These are phyloP conservation scores for Mycalesis mineus DNA, from an alignment of 2,888 invertebrate genomes.

Conservation along the genomic window DNA sequence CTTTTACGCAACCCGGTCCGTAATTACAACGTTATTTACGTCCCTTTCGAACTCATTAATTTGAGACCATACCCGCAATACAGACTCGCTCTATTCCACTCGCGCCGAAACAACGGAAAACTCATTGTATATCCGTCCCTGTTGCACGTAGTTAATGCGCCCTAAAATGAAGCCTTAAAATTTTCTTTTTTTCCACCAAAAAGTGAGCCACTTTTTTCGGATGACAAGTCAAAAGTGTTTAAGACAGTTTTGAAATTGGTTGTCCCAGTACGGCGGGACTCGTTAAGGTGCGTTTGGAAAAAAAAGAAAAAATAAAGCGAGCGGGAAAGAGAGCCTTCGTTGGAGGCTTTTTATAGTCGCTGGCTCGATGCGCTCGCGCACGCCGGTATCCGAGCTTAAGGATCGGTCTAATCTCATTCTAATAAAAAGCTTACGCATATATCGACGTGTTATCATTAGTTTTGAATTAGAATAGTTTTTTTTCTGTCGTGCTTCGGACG, in stretches of 20 bases:
- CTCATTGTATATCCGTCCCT: slow-evolving; percentile 51
- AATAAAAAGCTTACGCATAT: slow-evolving; percentile 75
- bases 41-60: slow-evolving; percentile 74
- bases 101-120: slow-evolving; percentile 52
- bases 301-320: slow-evolving; percentile 65
- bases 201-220: slow-evolving; percentile 46
- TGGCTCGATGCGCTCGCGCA: slow-evolving; percentile 72
- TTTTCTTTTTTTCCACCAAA: slow-evolving; percentile 46
- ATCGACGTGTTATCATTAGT: slow-evolving; percentile 65
- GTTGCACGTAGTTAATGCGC: slow-evolving; percentile 41
- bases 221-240: slow-evolving; percentile 56
- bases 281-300: slow-evolving; percentile 51
- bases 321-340: slow-evolving; percentile 73
- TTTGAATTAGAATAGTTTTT: slow-evolving; percentile 57
- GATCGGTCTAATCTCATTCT: slow-evolving; percentile 73
- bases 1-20: slow-evolving; percentile 64
- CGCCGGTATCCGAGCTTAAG: slow-evolving; percentile 74
- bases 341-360: slow-evolving; percentile 73
- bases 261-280: slow-evolving; percentile 54
- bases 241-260: slow-evolving; percentile 53
- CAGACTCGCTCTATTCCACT: slow-evolving; percentile 65
- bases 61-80: slow-evolving; percentile 49
- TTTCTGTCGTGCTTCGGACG: slow-evolving; percentile 41
- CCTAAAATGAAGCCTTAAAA: slow-evolving; percentile 50
- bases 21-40: slow-evolving; percentile 70